A percentile compares a stretch with the other conserved stretches of the same genome.
Evolutionary conservation across 2,113 vertebrate species (phyloP).

Genomic region (Tetraodon nigroviridis): DNA sequence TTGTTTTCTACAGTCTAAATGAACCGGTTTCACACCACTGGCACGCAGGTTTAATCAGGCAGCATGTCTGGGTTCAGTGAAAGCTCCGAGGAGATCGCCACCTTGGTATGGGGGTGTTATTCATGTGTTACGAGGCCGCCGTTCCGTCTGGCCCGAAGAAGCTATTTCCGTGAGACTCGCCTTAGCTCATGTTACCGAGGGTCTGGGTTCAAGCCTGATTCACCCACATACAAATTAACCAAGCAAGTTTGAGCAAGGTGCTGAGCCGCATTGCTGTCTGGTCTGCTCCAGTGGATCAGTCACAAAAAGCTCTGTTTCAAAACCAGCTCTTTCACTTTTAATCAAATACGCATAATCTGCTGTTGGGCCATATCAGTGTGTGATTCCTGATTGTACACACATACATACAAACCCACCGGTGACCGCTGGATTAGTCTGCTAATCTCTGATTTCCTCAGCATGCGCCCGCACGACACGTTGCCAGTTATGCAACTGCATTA

Average conservation of each 20-base stretch:
- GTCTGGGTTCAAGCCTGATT: slow-evolving; percentile 42
- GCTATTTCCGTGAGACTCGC: slow-evolving; percentile 57
- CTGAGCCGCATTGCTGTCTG: not conserved
- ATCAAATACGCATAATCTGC: slow-evolving; percentile 41
- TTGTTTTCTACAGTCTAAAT: not conserved
- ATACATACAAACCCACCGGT: slow-evolving; percentile 15
- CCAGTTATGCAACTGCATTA: slow-evolving; percentile 34
- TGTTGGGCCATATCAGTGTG: slow-evolving; percentile 18
- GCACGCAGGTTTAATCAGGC: not conserved
- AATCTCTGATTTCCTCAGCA: slow-evolving; percentile 43
- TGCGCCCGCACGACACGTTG: slow-evolving; percentile 18
- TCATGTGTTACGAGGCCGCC: slow-evolving; percentile 47
- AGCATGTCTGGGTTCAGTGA: not conserved
- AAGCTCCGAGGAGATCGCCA: slow-evolving; percentile 22
- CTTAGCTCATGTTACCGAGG: slow-evolving; percentile 46
- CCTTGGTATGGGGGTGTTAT: slow-evolving; percentile 41
- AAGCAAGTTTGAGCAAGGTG: slow-evolving; percentile 4
- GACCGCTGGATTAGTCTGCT: slow-evolving; percentile 49
- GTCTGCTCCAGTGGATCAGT: slow-evolving; percentile 21
- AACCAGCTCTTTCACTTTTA: slow-evolving; percentile 27
- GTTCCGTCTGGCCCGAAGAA: slow-evolving; percentile 46
- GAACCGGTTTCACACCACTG: not conserved
- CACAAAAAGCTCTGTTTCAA: slow-evolving; percentile 21
- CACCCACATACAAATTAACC: not conserved
- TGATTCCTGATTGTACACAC: slow-evolving; percentile 36